Evolutionary conservation across 2,113 vertebrate species (phyloP).

Genomic region (Oncorhynchus clarkii): DNA sequence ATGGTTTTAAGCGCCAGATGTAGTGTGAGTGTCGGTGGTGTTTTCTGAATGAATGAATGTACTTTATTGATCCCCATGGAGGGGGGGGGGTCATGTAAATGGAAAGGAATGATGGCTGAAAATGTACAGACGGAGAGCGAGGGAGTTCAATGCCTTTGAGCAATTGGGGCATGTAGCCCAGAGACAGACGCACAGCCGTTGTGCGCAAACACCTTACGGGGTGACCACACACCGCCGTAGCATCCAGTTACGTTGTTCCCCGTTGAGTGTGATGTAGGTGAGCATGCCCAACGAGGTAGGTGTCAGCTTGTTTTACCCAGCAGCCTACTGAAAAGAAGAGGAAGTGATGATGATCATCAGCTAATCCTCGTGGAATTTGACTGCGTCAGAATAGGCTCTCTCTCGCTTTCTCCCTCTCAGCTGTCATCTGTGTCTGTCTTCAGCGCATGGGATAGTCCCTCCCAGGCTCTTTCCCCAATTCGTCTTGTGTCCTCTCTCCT

Average conservation of each 20-base stretch:
- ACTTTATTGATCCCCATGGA: no score
- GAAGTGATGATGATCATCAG: background rate
- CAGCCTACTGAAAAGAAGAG: background rate
- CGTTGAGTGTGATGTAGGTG: background rate
- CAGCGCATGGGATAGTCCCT: background rate
- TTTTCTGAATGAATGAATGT: background rate
- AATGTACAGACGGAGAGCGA: background rate
- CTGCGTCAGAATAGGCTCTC: background rate
- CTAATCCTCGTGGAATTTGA: background rate
- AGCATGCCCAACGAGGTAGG: background rate
- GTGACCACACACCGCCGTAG: no score
- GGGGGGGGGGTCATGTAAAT: background rate
- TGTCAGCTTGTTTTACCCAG: background rate
- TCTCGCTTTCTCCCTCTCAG: background rate
- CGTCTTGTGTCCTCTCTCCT: no score
- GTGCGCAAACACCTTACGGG: no score
- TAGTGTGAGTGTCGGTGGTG: background rate
- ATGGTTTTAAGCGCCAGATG: background rate
- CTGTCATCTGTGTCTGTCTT: background rate
- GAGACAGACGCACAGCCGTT: no score
- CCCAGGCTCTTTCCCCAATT: no score
- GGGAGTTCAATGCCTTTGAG: background rate
- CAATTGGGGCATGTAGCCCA: no score
- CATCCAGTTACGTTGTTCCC: background rate
- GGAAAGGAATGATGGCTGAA: background rate